phyloP scores from a whole-genome alignment of 2,888 invertebrate genomes.

The Lumbricus terrestris region DNA sequence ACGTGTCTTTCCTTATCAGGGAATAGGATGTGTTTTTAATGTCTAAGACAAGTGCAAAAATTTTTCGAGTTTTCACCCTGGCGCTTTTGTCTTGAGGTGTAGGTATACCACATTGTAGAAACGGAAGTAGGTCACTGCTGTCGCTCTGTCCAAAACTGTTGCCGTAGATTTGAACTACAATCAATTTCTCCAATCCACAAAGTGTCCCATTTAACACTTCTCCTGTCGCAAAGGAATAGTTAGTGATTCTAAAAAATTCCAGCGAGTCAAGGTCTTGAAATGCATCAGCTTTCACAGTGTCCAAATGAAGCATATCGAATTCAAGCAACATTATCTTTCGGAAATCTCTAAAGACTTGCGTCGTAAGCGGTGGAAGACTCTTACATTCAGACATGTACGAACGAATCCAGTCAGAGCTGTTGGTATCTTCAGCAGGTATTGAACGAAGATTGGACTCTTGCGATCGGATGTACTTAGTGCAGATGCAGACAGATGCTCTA shows the following conservation, averaged over 20 bases:
- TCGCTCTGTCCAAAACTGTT: background rate
- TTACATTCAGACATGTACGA: background rate
- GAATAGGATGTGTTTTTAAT: too few species aligned
- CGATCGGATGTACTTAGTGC: background rate
- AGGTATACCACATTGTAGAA: background rate
- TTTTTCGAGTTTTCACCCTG: too few species aligned
- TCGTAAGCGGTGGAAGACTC: background rate
- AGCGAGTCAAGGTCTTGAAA: background rate
- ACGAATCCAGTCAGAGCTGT: background rate
- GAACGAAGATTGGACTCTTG: background rate
- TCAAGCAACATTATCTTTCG: background rate
- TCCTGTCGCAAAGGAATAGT: background rate
- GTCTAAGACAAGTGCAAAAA: too few species aligned
- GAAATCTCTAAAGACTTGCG: background rate
- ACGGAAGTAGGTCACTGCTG: background rate
- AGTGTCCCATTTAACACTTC: background rate
- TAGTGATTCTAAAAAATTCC: background rate
- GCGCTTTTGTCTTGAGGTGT: too few species aligned
- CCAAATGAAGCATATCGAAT: background rate
- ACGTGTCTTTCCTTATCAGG: too few species aligned
- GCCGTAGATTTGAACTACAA: background rate
- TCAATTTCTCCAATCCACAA: background rate
- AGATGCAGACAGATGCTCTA: background rate
- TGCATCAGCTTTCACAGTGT: background rate
- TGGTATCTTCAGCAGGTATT: background rate